Conservation (phyloP, 2,888 invertebrate genomes). For the Epinotia nisella region DNA sequence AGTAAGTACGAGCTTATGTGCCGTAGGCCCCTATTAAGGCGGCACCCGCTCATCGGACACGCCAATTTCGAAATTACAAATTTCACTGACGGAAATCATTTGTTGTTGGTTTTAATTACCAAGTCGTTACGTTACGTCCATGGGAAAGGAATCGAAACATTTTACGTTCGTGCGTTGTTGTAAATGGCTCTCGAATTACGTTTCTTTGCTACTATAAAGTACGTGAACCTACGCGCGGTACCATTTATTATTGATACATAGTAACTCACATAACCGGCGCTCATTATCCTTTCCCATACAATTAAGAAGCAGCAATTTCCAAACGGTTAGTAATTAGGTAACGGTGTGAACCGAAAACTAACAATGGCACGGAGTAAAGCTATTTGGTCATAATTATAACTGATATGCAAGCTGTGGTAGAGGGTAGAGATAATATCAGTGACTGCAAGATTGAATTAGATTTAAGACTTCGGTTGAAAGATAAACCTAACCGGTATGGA, state of each 20-base stretch:
- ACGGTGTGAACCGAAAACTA: conserved; percentile 78
- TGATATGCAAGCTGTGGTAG: neutral
- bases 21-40: conserved; percentile 59
- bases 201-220: neutral
- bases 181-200: neutral
- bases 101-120: conserved; percentile 67
- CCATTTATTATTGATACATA: conserved; percentile 20
- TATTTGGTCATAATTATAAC: neutral
- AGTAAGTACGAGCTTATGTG: conserved; percentile 56
- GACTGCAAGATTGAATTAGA: conserved; percentile 8
- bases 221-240: neutral
- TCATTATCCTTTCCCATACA: conserved; percentile 73
- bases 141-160: conserved; percentile 57
- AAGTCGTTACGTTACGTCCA: conserved; percentile 53
- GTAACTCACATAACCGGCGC: conserved; percentile 53
- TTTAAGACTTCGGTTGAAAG: neutral
- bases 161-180: conserved; percentile 30
- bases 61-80: conserved; percentile 66
- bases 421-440: conserved; percentile 20
- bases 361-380: conserved; percentile 67
- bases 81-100: conserved; percentile 77
- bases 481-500: neutral
- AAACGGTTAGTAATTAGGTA: conserved; percentile 77
- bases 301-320: conserved; percentile 77
- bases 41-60: conserved; percentile 61